Percentiles rank a stretch among this genome's conserved stretches.
These are phyloP conservation scores for Athalia cordata DNA, from an alignment of 2,888 invertebrate genomes.

Conservation along the genomic window DNA sequence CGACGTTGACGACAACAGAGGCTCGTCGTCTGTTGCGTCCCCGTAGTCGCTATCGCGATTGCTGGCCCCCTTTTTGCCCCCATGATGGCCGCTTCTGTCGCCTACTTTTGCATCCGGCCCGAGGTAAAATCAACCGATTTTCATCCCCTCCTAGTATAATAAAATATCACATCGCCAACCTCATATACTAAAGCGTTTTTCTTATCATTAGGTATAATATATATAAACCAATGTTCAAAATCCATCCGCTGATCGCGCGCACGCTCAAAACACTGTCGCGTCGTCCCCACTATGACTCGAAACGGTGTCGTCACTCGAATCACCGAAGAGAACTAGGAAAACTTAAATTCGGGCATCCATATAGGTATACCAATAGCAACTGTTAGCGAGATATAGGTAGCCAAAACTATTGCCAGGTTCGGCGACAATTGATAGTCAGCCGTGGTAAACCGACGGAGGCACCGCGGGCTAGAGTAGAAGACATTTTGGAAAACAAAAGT, in stretches of 20 bases:
- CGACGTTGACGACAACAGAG: slow-evolving; percentile 52
- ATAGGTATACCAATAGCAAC: not conserved
- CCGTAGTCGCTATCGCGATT: slow-evolving; percentile 53
- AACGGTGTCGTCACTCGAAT: slow-evolving; percentile 1
- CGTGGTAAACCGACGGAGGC: slow-evolving; percentile 41
- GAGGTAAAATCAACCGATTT: slow-evolving; percentile 50
- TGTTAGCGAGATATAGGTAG: slow-evolving; percentile 1
- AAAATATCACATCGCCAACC: not conserved
- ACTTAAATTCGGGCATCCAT: slow-evolving; percentile 28
- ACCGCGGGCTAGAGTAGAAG: slow-evolving; percentile 31
- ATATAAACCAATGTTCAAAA: not conserved
- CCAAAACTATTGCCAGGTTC: slow-evolving; percentile 32
- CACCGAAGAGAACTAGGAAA: not conserved
- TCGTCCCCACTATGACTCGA: not conserved
- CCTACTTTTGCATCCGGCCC: slow-evolving; percentile 51
- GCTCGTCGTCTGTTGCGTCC: slow-evolving; percentile 53
- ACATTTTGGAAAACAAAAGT: slow-evolving; percentile 35
- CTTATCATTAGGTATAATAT: not conserved
- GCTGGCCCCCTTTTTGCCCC: slow-evolving; percentile 55
- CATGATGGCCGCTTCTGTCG: slow-evolving; percentile 54
- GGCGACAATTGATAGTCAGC: slow-evolving; percentile 32
- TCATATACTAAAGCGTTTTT: slow-evolving; percentile 19
- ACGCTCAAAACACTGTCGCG: slow-evolving; percentile 20
- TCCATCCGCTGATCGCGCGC: slow-evolving; percentile 35
- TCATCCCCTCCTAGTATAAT: slow-evolving; percentile 21